A percentile compares a stretch with the other conserved stretches of the same genome.
These are phyloP conservation scores for Pasiphila rectangulata DNA, from an alignment of 2,888 invertebrate genomes.

Conservation along the genomic window DNA sequence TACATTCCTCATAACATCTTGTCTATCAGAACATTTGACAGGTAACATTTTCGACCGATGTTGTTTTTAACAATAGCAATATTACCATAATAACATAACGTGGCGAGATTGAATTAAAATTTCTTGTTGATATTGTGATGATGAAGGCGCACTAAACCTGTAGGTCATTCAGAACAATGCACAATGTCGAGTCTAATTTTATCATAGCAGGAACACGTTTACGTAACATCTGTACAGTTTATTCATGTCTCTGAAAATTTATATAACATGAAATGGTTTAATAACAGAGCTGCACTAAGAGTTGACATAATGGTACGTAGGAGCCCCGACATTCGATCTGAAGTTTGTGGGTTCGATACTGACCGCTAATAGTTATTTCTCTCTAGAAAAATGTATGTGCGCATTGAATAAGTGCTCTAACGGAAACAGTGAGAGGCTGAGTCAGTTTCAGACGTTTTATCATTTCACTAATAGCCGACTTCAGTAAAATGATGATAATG, in stretches of 20 bases:
- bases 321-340: too few relatives aligned
- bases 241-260: conserved; percentile 3
- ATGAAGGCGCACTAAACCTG: conserved; percentile 58
- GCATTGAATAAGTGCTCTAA: too few relatives aligned
- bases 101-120: conserved; percentile 69
- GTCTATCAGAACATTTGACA: conserved; percentile 24
- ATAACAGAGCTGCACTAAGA: too few relatives aligned
- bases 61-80: conserved; percentile 41
- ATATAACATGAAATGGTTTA: too few relatives aligned
- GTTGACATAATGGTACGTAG: too few relatives aligned
- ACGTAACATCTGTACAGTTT: background rate
- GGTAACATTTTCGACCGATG: conserved; percentile 34
- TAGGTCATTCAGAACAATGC: conserved; percentile 69
- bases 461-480: too few relatives aligned
- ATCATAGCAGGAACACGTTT: background rate
- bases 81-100: conserved; percentile 57
- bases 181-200: conserved; percentile 18
- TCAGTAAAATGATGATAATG: too few relatives aligned
- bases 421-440: too few relatives aligned
- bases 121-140: conserved; percentile 56
- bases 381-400: too few relatives aligned
- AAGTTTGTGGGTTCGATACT: too few relatives aligned
- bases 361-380: too few relatives aligned
- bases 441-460: too few relatives aligned
- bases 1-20: background rate